Evolutionary conservation across 2,113 vertebrate species (phyloP), one percentile per base, ranked within the genome.

Genomic region (Phaetusa simplex): DNA sequence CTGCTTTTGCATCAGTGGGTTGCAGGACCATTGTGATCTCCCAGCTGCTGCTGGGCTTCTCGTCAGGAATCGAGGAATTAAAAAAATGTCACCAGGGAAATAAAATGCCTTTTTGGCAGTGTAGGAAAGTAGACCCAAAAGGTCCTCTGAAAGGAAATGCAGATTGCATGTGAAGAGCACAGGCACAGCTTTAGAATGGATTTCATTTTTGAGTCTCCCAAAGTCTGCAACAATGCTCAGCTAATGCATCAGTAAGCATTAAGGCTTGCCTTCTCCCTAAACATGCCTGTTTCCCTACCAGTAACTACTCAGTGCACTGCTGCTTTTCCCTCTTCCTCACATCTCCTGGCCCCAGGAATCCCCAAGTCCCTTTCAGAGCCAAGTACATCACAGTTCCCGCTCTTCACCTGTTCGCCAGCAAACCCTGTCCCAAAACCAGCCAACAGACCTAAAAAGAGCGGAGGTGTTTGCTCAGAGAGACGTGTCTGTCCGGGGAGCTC

Each of bases 331-430:
- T 55, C 24, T 59, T 78, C 59, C 11, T 70, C 49, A 26, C 17
- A 29, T 36, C 50, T 67, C 27, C 9, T 8, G 6, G 30, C 5
- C 18, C 43, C 34, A 69, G 59, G 29, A 90, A 45, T 8, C 6
- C 18, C 27, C 8, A 36, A 29, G 19, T 52, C 7, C 66, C 42
- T 86, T 90, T 76, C 78, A 73, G 34, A 73, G 42, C 19, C 45
- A 65, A 77, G 53, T 8, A 61, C 30, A 43, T 65, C 0, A 0
- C 18, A 34, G 32, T 55, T 58, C 8, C 50, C 12, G 2, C 16
- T 26, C 26, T 45, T 36, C 23, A 40, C 14, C 21, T n/a, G 20
- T 15, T 84, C 0, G 0, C 38, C 7, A 45, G 70, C 52, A 89
- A 90, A 53, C 3, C 11, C 14, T 7, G 8, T 29, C 23, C 13